These are phyloP conservation scores for Sesamia nonagrioides DNA, from an alignment of 1,140 invertebrate genomes.

Conservation along the genomic window DNA sequence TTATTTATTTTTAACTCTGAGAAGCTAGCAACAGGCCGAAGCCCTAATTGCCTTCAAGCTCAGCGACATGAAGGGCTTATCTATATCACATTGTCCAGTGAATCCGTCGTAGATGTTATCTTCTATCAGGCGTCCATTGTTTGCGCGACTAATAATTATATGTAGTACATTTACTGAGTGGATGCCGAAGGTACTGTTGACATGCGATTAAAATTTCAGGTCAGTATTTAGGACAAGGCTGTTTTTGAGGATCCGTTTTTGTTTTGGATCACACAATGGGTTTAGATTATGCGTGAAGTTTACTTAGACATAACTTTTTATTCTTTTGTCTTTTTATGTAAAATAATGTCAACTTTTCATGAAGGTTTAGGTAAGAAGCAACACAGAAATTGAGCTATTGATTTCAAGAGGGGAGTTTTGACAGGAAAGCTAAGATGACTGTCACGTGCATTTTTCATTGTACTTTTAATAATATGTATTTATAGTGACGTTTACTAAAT, in stretches of 20 bases:
- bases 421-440: too few relatives aligned
- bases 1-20: conserved; percentile 3
- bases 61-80: conserved; percentile 13
- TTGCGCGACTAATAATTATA: conserved; percentile 36
- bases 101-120: conserved; percentile 33
- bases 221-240: conserved; percentile 28
- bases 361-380: too few relatives aligned
- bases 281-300: conserved; percentile 7
- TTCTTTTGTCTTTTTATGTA: neutral
- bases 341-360: too few relatives aligned
- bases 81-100: conserved; percentile 32
- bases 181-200: conserved; percentile 35
- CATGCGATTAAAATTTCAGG: conserved; percentile 40
- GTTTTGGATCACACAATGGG: conserved; percentile 13
- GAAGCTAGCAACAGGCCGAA: neutral
- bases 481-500: too few relatives aligned
- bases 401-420: too few relatives aligned
- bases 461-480: too few relatives aligned
- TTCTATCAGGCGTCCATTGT: conserved; percentile 1
- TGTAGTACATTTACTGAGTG: conserved; percentile 20
- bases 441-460: too few relatives aligned
- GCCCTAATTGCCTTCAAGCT: conserved; percentile 23
- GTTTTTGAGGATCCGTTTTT: neutral
- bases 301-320: neutral
- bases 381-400: too few relatives aligned